Evolutionary conservation across 2,888 invertebrate species (phyloP), one percentile per base, ranked within the genome.

Genomic region (Cheilosia impressa): DNA sequence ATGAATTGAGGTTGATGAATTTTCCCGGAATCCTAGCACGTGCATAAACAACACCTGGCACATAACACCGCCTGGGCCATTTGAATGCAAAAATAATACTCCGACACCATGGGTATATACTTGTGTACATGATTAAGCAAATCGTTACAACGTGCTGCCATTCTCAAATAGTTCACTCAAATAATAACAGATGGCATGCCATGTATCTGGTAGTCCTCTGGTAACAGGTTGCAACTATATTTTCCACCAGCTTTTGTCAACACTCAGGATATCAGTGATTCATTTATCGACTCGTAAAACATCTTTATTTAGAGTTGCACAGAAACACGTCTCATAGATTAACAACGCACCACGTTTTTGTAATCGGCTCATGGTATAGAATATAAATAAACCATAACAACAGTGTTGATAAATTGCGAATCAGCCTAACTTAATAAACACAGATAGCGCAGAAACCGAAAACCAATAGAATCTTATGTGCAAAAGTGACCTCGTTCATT

Each of bases 351-450:
- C 31, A 17, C 31, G 31, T 19, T 41, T 58, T 22, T 38, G 6
- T 58, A 34, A 41, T 19, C 24, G 24, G 43, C 7, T 41, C 43
- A 3, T 43, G 6, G 60, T 43, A n/a, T 24, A n/a, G 60, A 38
- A 60, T 60, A 60, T 24, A 43, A 43, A 60, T 60, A 60, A 60
- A 22, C 15, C 19, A 22, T 22, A 53, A 53, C 15, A 27, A 55
- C 17, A 27, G 19, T 27, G 24, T 15, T 15, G 45, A 47, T 47
- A 47, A 47, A 47, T 19, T 47, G 17, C 45, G n/a, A 17, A 47
- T 19, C 17, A 19, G 34, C 5, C 55, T 34, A 55, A 55, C 27
- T 9, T 55, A 31, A 55, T 55, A 55, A 27, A 34, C 6, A 47
- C 9, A 19, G 47, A 47, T 47, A 47, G 47, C 19, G 19, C 17